These are phyloP conservation scores for Theocolax elegans DNA, from an alignment of 1,140 invertebrate species.

Conservation along the genomic window DNA sequence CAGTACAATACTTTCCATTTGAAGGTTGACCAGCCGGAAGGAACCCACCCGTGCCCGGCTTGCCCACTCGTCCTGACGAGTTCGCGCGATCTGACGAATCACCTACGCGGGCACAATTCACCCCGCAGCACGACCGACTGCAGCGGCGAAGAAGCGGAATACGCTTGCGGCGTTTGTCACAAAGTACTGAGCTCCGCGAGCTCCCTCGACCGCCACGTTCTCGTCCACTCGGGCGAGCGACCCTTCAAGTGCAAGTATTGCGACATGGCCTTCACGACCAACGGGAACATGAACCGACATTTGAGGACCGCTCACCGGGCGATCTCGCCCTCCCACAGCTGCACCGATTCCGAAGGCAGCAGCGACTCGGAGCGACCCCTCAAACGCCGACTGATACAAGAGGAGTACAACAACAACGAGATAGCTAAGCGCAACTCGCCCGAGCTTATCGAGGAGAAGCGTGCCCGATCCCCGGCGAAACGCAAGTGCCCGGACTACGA, in stretches of 20 bases:
- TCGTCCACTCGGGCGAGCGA: constrained; percentile 80
- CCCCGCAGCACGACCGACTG: constrained; percentile 54
- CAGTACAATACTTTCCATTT: constrained; percentile 19
- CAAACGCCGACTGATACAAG: constrained; percentile 56
- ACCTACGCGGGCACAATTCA: constrained; percentile 71
- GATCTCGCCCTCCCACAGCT: constrained; percentile 49
- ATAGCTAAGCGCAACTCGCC: constrained; percentile 58
- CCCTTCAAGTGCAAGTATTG: constrained; percentile 84
- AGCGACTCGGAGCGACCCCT: constrained; percentile 67
- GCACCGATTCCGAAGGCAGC: constrained; percentile 59
- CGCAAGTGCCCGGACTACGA: constrained; percentile 49
- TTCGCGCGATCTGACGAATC: constrained; percentile 71
- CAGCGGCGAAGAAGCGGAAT: constrained; percentile 50
- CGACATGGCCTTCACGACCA: constrained; percentile 85
- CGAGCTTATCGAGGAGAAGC: constrained; percentile 44
- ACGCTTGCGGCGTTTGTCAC: constrained; percentile 63
- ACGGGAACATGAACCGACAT: constrained; percentile 89
- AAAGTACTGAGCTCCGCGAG: constrained; percentile 79
- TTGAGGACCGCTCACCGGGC: constrained; percentile 74
- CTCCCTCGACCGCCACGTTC: constrained; percentile 80
- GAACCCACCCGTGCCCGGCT: constrained; percentile 66
- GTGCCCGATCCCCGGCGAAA: constrained; percentile 47
- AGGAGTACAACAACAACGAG: constrained; percentile 63
- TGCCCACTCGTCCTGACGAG: constrained; percentile 67
- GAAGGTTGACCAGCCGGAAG: constrained; percentile 43